A percentile compares a stretch with the other conserved stretches of the same genome.
phyloP scores from a whole-genome alignment of 2,888 invertebrate species.

The Elgonia sp. region DNA sequence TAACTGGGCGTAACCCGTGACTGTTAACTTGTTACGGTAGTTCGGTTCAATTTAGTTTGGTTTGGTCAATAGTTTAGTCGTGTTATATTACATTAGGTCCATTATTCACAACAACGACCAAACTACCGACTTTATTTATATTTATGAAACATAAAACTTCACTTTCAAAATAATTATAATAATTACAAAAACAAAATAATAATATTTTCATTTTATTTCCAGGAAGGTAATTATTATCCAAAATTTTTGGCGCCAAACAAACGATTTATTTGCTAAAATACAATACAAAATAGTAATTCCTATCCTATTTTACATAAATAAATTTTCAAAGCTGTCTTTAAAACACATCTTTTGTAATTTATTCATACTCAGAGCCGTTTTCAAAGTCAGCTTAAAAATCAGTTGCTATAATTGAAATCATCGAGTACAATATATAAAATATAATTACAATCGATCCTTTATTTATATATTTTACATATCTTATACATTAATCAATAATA shows the following conservation, averaged over 20 bases:
- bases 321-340: neutral
- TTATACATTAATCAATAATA: slow-evolving; percentile 51
- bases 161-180: too few species aligned
- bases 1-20: slow-evolving; percentile 46
- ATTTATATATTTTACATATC: slow-evolving; percentile 41
- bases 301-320: neutral
- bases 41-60: slow-evolving; percentile 44
- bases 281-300: too few species aligned
- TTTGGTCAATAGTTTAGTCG: slow-evolving; percentile 43
- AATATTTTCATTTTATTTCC: too few species aligned
- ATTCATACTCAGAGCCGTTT: neutral
- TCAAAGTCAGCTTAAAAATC: neutral
- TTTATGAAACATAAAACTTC: too few species aligned
- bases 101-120: slow-evolving; percentile 14
- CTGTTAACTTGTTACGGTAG: slow-evolving; percentile 40
- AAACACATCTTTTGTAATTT: neutral
- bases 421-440: slow-evolving; percentile 20
- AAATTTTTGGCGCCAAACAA: too few species aligned
- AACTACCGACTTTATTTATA: too few species aligned
- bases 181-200: too few species aligned
- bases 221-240: too few species aligned
- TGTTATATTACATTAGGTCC: slow-evolving; percentile 37
- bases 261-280: too few species aligned
- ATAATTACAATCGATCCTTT: slow-evolving; percentile 43
- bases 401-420: slow-evolving; percentile 2